Evolutionary conservation across 1,140 invertebrate species (phyloP).

Genomic region (Dolichoris vasculosae): DNA sequence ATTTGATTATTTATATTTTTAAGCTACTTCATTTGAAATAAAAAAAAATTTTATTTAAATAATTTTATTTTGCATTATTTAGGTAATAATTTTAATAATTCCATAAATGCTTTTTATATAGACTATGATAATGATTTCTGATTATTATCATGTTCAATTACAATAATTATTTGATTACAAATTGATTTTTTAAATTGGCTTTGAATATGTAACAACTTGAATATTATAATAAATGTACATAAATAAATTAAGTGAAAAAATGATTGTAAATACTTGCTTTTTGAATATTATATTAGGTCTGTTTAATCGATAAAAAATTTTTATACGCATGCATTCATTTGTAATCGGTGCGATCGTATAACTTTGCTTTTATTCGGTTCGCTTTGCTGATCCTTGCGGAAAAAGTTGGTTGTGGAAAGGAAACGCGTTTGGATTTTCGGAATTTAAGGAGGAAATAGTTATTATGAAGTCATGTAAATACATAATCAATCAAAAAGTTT

Average conservation of each 20-base stretch:
- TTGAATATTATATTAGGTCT: background rate
- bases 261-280: background rate
- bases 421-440: conserved; percentile 6
- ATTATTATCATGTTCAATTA: too few species aligned
- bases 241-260: background rate
- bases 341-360: background rate
- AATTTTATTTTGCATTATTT: too few species aligned
- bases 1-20: too few species aligned
- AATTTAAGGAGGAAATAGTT: conserved; percentile 29
- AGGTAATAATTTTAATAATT: too few species aligned
- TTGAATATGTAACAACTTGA: too few species aligned
- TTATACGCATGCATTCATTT: background rate
- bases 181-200: too few species aligned
- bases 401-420: background rate
- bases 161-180: too few species aligned
- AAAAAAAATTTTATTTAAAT: too few species aligned
- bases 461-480: conserved; percentile 42
- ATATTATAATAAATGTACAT: too few species aligned
- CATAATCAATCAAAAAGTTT: conserved; percentile 43
- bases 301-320: background rate
- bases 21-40: too few species aligned
- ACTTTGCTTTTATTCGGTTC: background rate
- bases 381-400: background rate
- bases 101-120: too few species aligned
- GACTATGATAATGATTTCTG: too few species aligned